Evolutionary conservation across 2,888 invertebrate species (phyloP).

Genomic region (Polydrusus pterygomalis): DNA sequence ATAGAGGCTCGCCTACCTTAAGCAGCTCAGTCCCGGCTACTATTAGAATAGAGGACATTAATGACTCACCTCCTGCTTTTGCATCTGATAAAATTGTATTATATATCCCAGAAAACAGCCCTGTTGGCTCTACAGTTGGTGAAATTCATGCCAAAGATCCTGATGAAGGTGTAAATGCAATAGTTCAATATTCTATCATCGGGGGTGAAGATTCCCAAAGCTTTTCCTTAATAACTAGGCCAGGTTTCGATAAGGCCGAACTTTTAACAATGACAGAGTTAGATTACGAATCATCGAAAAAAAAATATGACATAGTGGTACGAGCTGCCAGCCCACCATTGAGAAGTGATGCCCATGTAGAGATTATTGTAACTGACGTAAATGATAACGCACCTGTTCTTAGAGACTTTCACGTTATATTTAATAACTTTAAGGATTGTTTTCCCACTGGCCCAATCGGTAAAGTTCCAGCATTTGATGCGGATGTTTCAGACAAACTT

Average conservation of each 20-base stretch:
- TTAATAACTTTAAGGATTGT: constrained; percentile 95
- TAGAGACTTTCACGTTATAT: constrained; percentile 91
- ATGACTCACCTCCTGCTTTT: constrained; percentile 93
- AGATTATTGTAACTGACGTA: constrained; percentile 92
- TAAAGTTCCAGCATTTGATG: constrained; percentile 93
- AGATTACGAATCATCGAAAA: constrained; percentile 96
- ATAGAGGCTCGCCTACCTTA: constrained; percentile 82
- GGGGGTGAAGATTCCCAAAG: constrained; percentile 93
- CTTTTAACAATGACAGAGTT: constrained; percentile 92
- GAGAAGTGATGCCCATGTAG: constrained; percentile 91
- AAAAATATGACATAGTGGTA: constrained; percentile 91
- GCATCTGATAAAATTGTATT: constrained; percentile 87
- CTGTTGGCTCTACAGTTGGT: constrained; percentile 94
- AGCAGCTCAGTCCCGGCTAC: constrained; percentile 80
- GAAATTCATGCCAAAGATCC: constrained; percentile 93
- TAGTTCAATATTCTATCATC: constrained; percentile 95
- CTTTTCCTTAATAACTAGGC: constrained; percentile 87
- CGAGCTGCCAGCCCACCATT: constrained; percentile 93
- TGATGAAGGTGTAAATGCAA: constrained; percentile 93
- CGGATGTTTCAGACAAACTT: constrained; percentile 92
- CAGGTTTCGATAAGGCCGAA: constrained; percentile 90
- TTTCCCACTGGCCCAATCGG: constrained; percentile 96
- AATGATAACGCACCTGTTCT: constrained; percentile 96
- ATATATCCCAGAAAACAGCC: constrained; percentile 96
- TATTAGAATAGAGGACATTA: constrained; percentile 90